These are phyloP conservation scores for Camarhynchus parvulus DNA, from an alignment of 2,113 vertebrate genomes.

Conservation along the genomic window DNA sequence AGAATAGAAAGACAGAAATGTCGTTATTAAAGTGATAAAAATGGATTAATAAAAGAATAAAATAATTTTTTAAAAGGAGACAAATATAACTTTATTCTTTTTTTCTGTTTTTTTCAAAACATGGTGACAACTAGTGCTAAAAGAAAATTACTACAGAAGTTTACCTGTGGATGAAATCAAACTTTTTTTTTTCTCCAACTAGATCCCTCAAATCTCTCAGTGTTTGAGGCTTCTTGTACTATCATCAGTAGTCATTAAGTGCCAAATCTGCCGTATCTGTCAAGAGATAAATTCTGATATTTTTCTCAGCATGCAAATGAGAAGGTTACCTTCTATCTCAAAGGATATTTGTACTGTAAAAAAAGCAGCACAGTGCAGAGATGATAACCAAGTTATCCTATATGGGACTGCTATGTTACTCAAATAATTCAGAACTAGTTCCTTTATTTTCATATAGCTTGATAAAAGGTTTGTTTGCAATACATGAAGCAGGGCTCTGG, in stretches of 20 bases:
- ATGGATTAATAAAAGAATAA: not conserved
- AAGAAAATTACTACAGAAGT: not conserved
- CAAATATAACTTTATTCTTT: not conserved
- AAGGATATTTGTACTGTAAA: not conserved
- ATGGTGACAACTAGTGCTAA: not conserved
- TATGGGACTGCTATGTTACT: not conserved
- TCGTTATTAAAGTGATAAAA: not conserved
- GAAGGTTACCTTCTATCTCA: not conserved
- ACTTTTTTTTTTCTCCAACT: accelerated
- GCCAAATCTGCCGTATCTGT: not conserved
- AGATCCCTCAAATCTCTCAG: not conserved
- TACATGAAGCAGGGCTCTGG: not conserved
- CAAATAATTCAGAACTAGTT: not conserved
- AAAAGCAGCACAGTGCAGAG: not conserved
- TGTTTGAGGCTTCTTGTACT: not conserved
- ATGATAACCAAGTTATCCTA: not conserved
- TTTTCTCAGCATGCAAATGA: not conserved
- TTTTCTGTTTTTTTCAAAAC: not conserved
- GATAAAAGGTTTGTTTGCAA: not conserved
- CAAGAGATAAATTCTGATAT: not conserved
- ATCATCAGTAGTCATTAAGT: not conserved
- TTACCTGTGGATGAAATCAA: not conserved
- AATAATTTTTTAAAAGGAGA: not conserved
- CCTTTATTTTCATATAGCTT: not conserved
- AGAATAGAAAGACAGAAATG: not conserved